Evolutionary conservation across 2,888 invertebrate genomes (phyloP), one percentile per base, ranked within the genome.

Genomic region (Thelaira solivaga): DNA sequence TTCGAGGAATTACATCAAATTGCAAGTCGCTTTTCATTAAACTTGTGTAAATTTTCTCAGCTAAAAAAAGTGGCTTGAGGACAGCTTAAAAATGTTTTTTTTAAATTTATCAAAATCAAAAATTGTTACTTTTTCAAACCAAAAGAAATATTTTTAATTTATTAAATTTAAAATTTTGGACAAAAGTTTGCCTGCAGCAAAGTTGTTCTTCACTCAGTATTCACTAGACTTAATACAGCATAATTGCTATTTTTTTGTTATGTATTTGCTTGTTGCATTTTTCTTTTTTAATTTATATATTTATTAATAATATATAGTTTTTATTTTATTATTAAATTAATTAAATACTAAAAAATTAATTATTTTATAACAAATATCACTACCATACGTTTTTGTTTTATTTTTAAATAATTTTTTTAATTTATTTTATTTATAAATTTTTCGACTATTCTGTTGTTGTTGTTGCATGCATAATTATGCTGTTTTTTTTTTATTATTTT

Each of bases 341-440:
- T 86, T 85, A 86, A 82, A 84, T 83, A 83, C 86, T 85, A 86
- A 86, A 80, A 72, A 76, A 79, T 69, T 24, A 69, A 86, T 86
- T 86, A 86, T 86, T 86, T 87, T 86, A 86, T 86, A 86, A 86
- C 87, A 86, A 86, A 86, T 86, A 86, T 86, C 87, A 86, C 87
- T 86, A 86, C 87, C 81, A 76, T 80, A 80, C 64, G 67, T 77
- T 57, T 73, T 34, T 39, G 2, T 57, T 73, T 34, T 39, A 2
- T 59, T 62, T 64, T 55, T 39, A 49, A 11, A 45, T 53, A 47
- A 22, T 76, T 47, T 62, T 57, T 62, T 51, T n/a, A 45, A 10
- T 39, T 22, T 29, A 13, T 49, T 51, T 83, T 83, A 82, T 83
- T 85, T 80, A 20, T 84, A 65, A 62, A 51, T 34, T 82, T 72